These are phyloP conservation scores for Taeniopygia guttata DNA, from an alignment of 2,797 vertebrate species.

Conservation along the genomic window DNA sequence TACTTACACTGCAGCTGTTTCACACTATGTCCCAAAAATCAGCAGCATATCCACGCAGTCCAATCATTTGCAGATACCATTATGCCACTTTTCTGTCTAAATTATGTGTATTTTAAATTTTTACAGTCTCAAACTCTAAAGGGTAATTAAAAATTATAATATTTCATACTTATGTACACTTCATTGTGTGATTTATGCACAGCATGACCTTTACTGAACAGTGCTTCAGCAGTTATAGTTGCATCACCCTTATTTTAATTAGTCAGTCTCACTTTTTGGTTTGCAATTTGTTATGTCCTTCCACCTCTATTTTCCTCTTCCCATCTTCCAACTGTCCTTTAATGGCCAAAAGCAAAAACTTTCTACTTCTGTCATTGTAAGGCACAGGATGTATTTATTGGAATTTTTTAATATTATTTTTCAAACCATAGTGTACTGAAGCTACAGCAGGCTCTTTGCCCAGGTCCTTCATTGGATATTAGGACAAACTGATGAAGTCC, in stretches of 20 bases:
- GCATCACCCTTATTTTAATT: not conserved
- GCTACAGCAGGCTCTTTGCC: not conserved
- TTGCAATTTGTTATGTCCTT: not conserved
- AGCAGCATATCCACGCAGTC: not conserved
- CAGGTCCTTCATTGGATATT: not conserved
- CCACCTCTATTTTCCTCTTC: not conserved
- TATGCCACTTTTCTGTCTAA: not conserved
- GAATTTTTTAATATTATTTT: not conserved
- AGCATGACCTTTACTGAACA: not conserved
- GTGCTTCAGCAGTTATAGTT: not conserved
- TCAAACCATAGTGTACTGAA: not conserved
- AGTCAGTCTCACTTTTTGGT: not conserved
- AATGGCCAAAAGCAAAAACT: not conserved
- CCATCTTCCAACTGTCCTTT: not conserved
- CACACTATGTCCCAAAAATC: not conserved
- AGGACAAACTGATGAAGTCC: not conserved
- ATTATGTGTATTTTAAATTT: not conserved
- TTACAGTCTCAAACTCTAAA: not conserved
- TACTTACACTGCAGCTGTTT: not conserved
- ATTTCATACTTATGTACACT: not conserved
- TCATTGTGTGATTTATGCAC: not conserved
- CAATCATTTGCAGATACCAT: not conserved
- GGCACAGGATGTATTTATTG: not conserved
- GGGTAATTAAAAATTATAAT: not conserved
- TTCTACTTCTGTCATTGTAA: not conserved